Evolutionary conservation across 2,888 invertebrate genomes (phyloP).

Genomic region (Pristionchus fissidentatus): DNA sequence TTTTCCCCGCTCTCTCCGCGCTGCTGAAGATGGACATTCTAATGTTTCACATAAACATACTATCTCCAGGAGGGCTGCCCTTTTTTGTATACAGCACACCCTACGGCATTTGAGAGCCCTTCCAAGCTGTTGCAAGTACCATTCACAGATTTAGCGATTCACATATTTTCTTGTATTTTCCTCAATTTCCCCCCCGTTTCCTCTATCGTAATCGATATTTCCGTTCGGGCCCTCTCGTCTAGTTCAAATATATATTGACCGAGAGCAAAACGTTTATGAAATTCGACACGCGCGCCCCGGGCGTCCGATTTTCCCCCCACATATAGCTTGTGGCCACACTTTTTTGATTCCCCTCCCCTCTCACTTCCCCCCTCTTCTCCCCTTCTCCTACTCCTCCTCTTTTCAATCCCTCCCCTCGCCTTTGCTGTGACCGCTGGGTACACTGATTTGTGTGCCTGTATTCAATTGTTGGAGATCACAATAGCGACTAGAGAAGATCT

Average conservation of each 20-base stretch:
- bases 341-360: background rate
- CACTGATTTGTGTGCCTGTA: too few relatives aligned
- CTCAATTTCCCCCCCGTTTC: background rate
- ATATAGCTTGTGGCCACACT: conserved; percentile 5
- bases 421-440: background rate
- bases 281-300: background rate
- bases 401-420: background rate
- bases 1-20: background rate
- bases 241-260: too few relatives aligned
- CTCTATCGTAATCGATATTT: background rate
- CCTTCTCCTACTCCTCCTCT: background rate
- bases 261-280: conserved; percentile 26
- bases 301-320: too few relatives aligned
- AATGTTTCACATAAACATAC: conserved; percentile 22
- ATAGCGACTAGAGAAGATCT: too few relatives aligned
- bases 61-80: conserved; percentile 12
- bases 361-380: background rate
- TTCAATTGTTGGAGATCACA: too few relatives aligned
- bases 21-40: conserved; percentile 18
- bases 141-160: too few relatives aligned
- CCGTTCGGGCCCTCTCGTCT: too few relatives aligned
- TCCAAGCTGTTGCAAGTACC: background rate
- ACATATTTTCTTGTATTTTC: background rate
- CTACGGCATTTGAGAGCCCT: background rate
- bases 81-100: too few relatives aligned